Conservation (phyloP, 64 coral and sea anemone genomes). For the Dendronephthya gigantea region DNA sequence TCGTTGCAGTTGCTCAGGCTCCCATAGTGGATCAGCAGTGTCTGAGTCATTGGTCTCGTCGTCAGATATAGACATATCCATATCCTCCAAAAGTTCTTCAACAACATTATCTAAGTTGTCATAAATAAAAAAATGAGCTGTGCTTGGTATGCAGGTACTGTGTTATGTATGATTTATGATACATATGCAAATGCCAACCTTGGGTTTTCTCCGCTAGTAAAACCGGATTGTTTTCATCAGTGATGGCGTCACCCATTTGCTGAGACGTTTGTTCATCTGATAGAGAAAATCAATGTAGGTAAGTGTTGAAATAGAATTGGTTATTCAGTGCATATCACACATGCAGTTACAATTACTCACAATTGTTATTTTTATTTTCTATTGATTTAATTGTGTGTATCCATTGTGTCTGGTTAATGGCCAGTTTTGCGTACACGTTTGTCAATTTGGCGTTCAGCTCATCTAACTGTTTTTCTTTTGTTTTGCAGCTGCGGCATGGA, state of each 20-base stretch:
- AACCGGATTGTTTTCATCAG: no score
- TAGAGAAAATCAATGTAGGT: no score
- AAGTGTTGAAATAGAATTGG: no score
- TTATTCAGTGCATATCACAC: no score
- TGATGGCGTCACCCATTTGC: no score
- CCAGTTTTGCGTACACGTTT: not conserved
- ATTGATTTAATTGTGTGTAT: not conserved
- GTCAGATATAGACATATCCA: not conserved
- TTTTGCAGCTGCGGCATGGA: not conserved
- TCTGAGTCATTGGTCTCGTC: not conserved
- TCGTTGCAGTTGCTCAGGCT: not conserved
- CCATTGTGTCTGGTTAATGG: not conserved
- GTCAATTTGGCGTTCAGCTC: not conserved
- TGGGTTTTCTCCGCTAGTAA: no score
- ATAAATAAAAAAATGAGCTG: not conserved
- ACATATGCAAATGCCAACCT: no score
- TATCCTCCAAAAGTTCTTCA: not conserved
- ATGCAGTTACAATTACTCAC: not conserved
- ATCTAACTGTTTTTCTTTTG: not conserved
- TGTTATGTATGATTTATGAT: not conserved
- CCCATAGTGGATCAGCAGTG: not conserved
- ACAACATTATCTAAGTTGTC: not conserved
- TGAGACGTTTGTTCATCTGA: no score
- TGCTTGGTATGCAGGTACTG: not conserved
- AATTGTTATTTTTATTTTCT: not conserved